phyloP scores from a whole-genome alignment of 2,113 vertebrate species.

The Tragelaphus imberbis region DNA sequence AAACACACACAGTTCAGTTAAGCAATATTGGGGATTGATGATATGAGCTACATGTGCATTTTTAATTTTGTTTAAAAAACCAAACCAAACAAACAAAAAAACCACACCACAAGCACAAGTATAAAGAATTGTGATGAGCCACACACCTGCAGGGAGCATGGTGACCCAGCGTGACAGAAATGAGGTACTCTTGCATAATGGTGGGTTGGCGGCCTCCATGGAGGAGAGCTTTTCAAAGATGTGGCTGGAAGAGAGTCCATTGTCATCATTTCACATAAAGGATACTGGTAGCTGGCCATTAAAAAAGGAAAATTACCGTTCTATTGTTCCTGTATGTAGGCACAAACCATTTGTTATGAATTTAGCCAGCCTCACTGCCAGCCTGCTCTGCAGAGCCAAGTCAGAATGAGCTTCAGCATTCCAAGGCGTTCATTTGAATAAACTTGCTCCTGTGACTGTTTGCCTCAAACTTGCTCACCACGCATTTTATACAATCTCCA shows the following conservation, averaged over 20 bases:
- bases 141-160: background rate
- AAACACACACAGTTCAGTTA: slow-evolving; percentile 49
- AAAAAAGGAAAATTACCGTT: background rate
- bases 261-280: background rate
- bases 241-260: background rate
- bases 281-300: background rate
- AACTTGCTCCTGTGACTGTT: background rate
- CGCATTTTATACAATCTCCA: background rate
- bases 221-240: background rate
- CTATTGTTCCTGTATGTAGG: background rate
- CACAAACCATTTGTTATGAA: background rate
- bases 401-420: background rate
- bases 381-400: background rate
- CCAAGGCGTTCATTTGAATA: background rate
- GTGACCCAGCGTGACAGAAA: background rate
- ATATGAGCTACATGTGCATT: background rate
- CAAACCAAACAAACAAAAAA: background rate
- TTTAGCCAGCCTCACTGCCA: background rate
- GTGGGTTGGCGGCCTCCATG: fast-evolving
- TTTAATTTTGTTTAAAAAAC: slow-evolving; percentile 43
- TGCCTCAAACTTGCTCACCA: background rate
- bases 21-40: slow-evolving; percentile 45
- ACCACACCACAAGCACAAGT: background rate
- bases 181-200: background rate
- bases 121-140: background rate